Percentiles rank a stretch among this genome's conserved stretches.
These are phyloP conservation scores for Aphidius colemani DNA, from an alignment of 2,888 invertebrate genomes.

Conservation along the genomic window DNA sequence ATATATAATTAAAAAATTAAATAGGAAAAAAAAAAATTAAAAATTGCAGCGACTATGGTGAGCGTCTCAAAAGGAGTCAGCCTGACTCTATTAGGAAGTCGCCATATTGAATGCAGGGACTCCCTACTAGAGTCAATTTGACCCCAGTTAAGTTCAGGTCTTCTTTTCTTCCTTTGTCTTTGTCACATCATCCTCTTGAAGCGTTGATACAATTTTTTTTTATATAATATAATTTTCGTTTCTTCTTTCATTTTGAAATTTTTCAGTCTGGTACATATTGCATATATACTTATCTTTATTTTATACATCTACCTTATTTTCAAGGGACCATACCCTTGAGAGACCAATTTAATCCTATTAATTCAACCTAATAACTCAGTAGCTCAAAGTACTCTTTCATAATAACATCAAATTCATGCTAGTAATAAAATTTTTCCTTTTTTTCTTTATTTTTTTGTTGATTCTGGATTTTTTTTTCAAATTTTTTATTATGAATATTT, in stretches of 20 bases:
- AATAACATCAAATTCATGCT: neutral
- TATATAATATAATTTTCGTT: neutral
- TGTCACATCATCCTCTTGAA: conserved; percentile 14
- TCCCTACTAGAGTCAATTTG: conserved; percentile 99
- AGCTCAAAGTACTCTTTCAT: conserved; percentile 9
- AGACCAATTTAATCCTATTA: conserved; percentile 19
- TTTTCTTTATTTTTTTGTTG: conserved; percentile 2
- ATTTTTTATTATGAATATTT: conserved; percentile 1
- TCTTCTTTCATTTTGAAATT: neutral
- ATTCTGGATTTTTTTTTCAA: neutral
- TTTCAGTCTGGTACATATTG: neutral
- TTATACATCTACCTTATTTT: neutral
- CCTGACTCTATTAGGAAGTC: conserved; percentile 98
- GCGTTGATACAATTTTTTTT: conserved; percentile 25
- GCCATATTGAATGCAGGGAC: conserved; percentile 80
- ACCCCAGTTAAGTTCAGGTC: conserved; percentile 76
- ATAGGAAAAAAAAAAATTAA: neutral
- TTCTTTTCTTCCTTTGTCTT: conserved; percentile 42
- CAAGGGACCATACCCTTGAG: neutral
- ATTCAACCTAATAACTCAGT: conserved; percentile 18
- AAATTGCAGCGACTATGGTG: conserved; percentile 52
- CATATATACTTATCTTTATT: no score
- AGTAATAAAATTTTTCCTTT: neutral
- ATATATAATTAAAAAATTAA: no score
- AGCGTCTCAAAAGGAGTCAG: conserved; percentile 85